A percentile compares a stretch with the other conserved stretches of the same genome.
Evolutionary conservation across 1,140 invertebrate species (phyloP).

Genomic region (Achroia grisella): DNA sequence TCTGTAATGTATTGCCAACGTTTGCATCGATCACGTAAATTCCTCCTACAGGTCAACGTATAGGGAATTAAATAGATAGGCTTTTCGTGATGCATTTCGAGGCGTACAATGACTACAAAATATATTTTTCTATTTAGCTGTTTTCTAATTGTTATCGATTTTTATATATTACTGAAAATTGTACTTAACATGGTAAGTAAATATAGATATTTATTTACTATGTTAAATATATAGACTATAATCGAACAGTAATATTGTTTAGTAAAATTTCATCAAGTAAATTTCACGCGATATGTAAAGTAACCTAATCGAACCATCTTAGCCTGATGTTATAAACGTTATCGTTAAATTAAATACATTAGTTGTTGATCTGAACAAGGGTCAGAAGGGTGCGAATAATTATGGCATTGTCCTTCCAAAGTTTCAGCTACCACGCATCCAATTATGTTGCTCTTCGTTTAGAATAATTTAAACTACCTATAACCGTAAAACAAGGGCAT

Average conservation of each 20-base stretch:
- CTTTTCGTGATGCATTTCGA: conserved; percentile 24
- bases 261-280: no score
- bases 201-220: no score
- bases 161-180: no score
- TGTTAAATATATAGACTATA: no score
- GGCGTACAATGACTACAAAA: background rate
- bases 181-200: no score
- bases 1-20: conserved; percentile 33
- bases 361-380: background rate
- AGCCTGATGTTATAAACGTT: background rate
- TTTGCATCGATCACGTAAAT: conserved; percentile 35
- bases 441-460: conserved; percentile 9
- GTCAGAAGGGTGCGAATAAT: background rate
- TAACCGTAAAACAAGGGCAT: conserved; percentile 42
- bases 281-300: background rate
- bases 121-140: no score
- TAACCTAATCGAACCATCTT: no score
- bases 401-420: background rate
- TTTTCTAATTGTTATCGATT: conserved; percentile 4
- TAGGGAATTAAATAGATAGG: conserved; percentile 28
- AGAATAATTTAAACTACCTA: conserved; percentile 25
- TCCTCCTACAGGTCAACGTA: conserved; percentile 20
- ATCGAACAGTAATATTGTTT: no score
- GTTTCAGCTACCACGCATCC: background rate
- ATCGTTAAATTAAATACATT: background rate